Evolutionary conservation across 1,140 invertebrate genomes (phyloP), one percentile per base, ranked within the genome.

Genomic region (Augochlora pura): DNA sequence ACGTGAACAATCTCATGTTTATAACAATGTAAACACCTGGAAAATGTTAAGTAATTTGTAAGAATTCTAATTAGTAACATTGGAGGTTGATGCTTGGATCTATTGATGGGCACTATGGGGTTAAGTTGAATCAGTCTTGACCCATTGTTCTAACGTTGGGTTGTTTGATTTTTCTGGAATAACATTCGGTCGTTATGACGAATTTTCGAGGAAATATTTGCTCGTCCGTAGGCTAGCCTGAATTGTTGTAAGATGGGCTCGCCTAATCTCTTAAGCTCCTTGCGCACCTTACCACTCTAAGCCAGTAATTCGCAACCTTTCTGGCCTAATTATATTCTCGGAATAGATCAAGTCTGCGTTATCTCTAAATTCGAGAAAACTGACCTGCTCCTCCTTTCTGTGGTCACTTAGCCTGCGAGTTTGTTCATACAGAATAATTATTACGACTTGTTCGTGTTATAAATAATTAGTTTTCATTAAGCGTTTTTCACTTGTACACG

Each of bases 241-340:
- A 1, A 27, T 32, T 14, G 5, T 8, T n/a, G 10, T 25, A 46
- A 46, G 21, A 10, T 21, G 27, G 42, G 69, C 70, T 70, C 38
- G 38, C 18, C 27, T 18, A 18, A 72, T 5, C 76, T 16, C 14
- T 54, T 77, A 77, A 77, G 59, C 60, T 39, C 39, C 66, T 71
- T 71, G 60, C 12, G 16, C 27, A 49, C 66, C 42, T 49, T 49
- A 49, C 49, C 25, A 4, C 7, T 32, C 23, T 64, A n/a, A 77
- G n/a, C 75, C 21, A 21, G 23, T 64, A 25, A 23, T 71, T 78
- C n/a, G 21, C 32, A 6, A 54, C 60, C 27, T 38, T 57, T 57
- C 68, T 64, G 60, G 38, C 52, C 60, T 78, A 72, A 78, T 72
- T 78, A 57, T n/a, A 7, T 46, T 65, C 68, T 46, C 14, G 21